Evolutionary conservation across 2,113 vertebrate species (phyloP).

Genomic region (Isichthys henryi): DNA sequence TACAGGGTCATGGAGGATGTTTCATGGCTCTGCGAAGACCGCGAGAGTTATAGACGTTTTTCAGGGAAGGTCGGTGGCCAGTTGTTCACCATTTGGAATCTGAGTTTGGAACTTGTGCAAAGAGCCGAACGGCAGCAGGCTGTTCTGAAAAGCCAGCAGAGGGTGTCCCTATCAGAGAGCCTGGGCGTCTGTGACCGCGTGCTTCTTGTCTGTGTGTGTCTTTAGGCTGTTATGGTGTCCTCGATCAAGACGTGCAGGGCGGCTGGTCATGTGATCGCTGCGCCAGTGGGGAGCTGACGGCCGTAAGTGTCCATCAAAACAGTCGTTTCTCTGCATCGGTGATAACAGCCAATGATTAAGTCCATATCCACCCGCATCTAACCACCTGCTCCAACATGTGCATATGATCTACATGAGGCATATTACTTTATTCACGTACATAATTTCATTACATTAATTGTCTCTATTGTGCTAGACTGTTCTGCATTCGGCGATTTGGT

Average conservation of each 20-base stretch:
- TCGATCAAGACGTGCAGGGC: conserved; percentile 64
- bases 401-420: background rate
- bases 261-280: conserved; percentile 89
- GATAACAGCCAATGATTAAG: background rate
- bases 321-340: background rate
- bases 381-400: background rate
- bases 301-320: conserved; percentile 65
- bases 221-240: conserved; percentile 89
- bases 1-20: background rate
- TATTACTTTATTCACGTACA: background rate
- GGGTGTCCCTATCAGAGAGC: background rate
- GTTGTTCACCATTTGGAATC: background rate
- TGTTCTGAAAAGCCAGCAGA: background rate
- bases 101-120: background rate
- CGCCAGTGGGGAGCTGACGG: conserved; percentile 69
- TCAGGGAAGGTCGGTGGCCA: background rate
- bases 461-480: background rate
- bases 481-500: background rate
- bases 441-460: background rate
- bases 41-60: background rate
- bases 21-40: background rate
- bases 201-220: conserved; percentile 17
- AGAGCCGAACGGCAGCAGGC: background rate
- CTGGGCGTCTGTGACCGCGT: background rate
- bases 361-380: background rate